Evolutionary conservation across 2,797 vertebrate species (phyloP), one percentile per base, ranked within the genome.

Genomic region (Coregonus ussuriensis): DNA sequence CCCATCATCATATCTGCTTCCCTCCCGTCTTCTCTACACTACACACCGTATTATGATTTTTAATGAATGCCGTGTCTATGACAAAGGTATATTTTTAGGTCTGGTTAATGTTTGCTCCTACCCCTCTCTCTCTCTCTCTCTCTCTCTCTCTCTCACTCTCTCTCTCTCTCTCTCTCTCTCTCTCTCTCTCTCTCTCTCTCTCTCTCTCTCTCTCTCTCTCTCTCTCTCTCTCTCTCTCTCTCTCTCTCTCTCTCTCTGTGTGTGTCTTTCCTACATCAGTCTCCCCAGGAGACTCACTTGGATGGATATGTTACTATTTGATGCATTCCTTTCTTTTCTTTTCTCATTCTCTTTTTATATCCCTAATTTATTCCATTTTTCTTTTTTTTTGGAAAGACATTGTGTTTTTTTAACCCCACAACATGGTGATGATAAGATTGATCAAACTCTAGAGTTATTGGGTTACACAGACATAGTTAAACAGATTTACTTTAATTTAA

Each of bases 261-360:
- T 41, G 1, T 41, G 37, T 41, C 37, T 41, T 41, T 41, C 37
- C 37, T 41, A 9, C 41, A 41, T 9, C 41, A 41, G 41, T 41
- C 41, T 41, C 41, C 79, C 77, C 80, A 1, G 14, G 82, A 81
- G 82, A 71, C 79, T 85, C 83, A 83, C 85, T 83, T 87, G 78
- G 77, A 74, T 3, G 0, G 70, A 72, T 54, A 3, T 41, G 62
- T 73, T 67, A 71, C 14, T 13, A 69, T 71, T 72, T 53, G 52
- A 67, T 73, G 62, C 35, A 71, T 59, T 77, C n/a, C 25, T 72
- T 54, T 11, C 68, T 56, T 56, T 59, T 75, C 18, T 25, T 74
- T 62, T 18, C 68, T 54, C 2, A 0, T 56, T 79, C n/a, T 21
- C 72, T 54, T 25, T 72, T 56, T 56, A 31, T 65, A 35, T 56